These are phyloP conservation scores for Pristiophorus japonicus DNA, from an alignment of 2,113 vertebrate species.

Conservation along the genomic window DNA sequence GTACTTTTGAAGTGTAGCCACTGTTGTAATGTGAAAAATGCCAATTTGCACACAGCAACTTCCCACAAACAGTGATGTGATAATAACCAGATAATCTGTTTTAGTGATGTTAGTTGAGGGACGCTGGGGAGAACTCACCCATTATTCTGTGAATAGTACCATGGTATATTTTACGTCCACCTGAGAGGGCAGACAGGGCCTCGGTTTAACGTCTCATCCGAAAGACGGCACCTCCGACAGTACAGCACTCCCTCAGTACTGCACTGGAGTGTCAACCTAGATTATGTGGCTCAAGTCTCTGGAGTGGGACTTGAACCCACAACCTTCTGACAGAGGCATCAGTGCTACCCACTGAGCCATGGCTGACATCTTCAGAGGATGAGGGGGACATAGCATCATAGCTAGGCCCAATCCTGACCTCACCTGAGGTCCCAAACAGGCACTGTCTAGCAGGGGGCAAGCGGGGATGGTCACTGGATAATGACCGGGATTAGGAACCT, in stretches of 20 bases:
- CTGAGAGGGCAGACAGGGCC: neutral
- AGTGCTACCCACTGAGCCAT: neutral
- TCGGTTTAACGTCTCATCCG: neutral
- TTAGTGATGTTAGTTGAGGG: neutral
- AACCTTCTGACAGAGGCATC: neutral
- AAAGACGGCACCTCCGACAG: neutral
- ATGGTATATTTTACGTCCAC: neutral
- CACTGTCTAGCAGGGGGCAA: neutral
- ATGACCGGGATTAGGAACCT: neutral
- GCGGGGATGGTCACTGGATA: no score
- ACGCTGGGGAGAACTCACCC: neutral
- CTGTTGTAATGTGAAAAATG: neutral
- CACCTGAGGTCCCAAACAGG: neutral
- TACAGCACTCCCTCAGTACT: neutral
- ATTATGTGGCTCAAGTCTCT: neutral
- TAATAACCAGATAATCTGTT: neutral
- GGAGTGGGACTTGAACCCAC: neutral
- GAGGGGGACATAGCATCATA: neutral
- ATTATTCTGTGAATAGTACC: neutral
- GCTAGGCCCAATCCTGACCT: neutral
- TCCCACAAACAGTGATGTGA: neutral
- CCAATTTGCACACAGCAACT: neutral
- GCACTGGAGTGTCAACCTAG: neutral
- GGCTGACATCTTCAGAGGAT: neutral
- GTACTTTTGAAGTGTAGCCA: neutral